Evolutionary conservation across 2,888 invertebrate genomes (phyloP), one percentile per base, ranked within the genome.

Genomic region (Spisula solida): DNA sequence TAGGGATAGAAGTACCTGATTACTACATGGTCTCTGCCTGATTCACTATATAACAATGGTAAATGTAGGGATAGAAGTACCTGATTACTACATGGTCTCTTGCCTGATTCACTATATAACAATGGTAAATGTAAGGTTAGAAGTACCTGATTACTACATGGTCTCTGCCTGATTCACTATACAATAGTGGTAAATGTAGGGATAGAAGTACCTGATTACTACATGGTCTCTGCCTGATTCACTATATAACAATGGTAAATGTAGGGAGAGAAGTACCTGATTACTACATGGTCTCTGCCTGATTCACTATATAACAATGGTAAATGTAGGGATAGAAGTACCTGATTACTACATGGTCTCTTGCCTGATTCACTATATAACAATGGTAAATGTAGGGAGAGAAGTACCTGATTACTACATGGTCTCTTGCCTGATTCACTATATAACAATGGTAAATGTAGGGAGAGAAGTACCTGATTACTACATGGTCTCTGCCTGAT

Each of bases 381-480:
- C 16, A 96, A 90, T 16, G 99, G 99, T 94, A 99, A 97, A 97
- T 99, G 99, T 80, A 99, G 97, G 20, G 99, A 98, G 8, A 34
- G 5, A 31, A 31, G 87, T 89, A 97, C 97, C 96, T 97, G 97
- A 92, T 97, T 96, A 82, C 95, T 95, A 90, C 97, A 97, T 10
- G 97, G 97, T 88, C 96, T 96, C 34, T 95, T 95, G 84, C 96
- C 96, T 31, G 96, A 95, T 14, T 97, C 96, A 79, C 95, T 93
- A 90, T 96, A 96, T n/a, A 96, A 95, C 16, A 96, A 90, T 16
- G 99, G 99, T 94, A 99, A 97, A 97, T 99, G 99, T 80, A 99
- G 97, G 20, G 99, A 98, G 8, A 34, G 5, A 31, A 31, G 87
- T 89, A 97, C 97, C 96, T 97, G 97, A 92, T 97, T 96, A 82